Evolutionary conservation across 2,888 invertebrate species (phyloP).

Genomic region (Oscheius sp.): DNA sequence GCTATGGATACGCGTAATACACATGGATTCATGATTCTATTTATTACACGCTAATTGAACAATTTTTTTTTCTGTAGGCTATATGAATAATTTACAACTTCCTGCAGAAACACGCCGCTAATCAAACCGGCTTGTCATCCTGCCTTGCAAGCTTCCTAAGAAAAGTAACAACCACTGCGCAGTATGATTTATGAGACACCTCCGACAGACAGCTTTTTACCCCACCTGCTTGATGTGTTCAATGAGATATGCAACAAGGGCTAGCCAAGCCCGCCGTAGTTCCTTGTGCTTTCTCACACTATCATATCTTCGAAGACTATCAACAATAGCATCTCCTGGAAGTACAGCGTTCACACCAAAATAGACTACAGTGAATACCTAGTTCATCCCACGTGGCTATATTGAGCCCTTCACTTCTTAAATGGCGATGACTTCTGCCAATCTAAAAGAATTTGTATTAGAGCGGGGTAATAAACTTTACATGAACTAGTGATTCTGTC

Average conservation of each 20-base stretch:
- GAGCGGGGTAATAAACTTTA: not conserved
- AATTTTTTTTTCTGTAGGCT: too few species aligned
- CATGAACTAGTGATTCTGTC: constrained; percentile 37
- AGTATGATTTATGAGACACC: not conserved
- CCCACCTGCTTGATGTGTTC: constrained; percentile 67
- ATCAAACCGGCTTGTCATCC: not conserved
- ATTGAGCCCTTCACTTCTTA: constrained; percentile 62
- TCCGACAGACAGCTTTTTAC: not conserved
- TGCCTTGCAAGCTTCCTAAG: not conserved
- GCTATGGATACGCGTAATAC: too few species aligned
- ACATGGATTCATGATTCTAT: too few species aligned
- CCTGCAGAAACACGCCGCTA: too few species aligned
- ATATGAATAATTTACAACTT: not conserved
- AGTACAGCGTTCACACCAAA: not conserved
- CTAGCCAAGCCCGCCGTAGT: constrained; percentile 67
- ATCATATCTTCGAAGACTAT: constrained; percentile 63
- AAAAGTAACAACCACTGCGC: not conserved
- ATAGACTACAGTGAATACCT: constrained; percentile 45
- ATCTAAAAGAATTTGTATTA: constrained; percentile 35
- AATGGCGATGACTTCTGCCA: constrained; percentile 59
- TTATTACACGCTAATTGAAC: too few species aligned
- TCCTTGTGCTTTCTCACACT: constrained; percentile 68
- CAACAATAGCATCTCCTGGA: constrained; percentile 64
- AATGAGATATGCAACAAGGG: constrained; percentile 67
- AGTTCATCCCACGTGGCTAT: constrained; percentile 66